Evolutionary conservation across 2,888 invertebrate genomes (phyloP).

Genomic region (Epirrita christyi): DNA sequence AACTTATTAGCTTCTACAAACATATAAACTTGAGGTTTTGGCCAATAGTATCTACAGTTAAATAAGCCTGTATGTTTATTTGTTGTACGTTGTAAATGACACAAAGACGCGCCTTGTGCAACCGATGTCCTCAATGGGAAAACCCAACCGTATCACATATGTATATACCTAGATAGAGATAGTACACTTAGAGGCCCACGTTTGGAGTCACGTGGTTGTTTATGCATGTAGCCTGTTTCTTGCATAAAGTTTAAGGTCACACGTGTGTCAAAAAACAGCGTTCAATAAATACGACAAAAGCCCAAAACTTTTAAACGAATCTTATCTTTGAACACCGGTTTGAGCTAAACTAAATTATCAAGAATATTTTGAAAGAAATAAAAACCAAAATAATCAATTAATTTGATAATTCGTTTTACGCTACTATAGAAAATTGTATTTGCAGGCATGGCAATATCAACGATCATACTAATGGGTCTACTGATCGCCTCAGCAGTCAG

Average conservation of each 20-base stretch:
- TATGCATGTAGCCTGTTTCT: not conserved
- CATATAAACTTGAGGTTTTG: too few relatives aligned
- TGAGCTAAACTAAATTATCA: too few relatives aligned
- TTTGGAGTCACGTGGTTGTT: constrained; percentile 18
- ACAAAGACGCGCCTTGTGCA: not conserved
- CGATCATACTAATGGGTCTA: constrained; percentile 44
- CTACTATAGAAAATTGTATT: constrained; percentile 1
- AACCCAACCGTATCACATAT: constrained; percentile 25
- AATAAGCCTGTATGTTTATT: too few relatives aligned
- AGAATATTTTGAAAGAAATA: too few relatives aligned
- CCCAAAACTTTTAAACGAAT: not conserved
- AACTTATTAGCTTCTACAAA: too few relatives aligned
- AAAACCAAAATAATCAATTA: too few relatives aligned
- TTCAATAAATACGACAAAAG: not conserved
- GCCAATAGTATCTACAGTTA: too few relatives aligned
- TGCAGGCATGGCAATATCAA: constrained; percentile 34
- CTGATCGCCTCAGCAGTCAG: constrained; percentile 47
- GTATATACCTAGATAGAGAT: constrained; percentile 3
- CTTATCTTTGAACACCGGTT: too few relatives aligned
- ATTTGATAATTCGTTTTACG: too few relatives aligned
- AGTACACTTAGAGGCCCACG: constrained; percentile 11
- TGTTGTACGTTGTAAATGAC: constrained; percentile 2
- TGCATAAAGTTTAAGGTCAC: constrained; percentile 1
- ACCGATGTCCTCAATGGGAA: constrained; percentile 32
- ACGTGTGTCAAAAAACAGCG: not conserved